Evolutionary conservation across 1,140 invertebrate genomes (phyloP), one percentile per base, ranked within the genome.

Genomic region (Goniozus legneri): DNA sequence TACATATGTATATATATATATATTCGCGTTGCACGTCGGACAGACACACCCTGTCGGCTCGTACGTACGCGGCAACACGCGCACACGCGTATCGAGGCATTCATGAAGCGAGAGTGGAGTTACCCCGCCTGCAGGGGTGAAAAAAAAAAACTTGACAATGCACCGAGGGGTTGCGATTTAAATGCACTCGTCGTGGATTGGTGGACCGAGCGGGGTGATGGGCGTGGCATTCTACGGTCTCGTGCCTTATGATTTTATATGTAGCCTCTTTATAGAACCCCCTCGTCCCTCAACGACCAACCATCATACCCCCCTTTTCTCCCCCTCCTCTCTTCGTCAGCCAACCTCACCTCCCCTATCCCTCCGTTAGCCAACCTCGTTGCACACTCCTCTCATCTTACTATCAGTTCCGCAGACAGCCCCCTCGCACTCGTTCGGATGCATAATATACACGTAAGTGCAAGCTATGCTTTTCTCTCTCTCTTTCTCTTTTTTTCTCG

Each of bases 231-330:
- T n/a, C n/a, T n/a, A n/a, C 37, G 48, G 35, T 46, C 44, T 32
- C 41, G 44, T 65, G 54, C 64, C 60, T 72, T 73, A 72, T 73
- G 66, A 72, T 73, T 73, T 72, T 73, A 70, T 71, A 67, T 69
- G 62, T 64, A 69, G 58, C 57, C 55, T 58, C 62, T 65, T 61
- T 58, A 66, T 55, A 58, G 56, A 15, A 12, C 16, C 20, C 7
- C 22, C 13, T 15, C 32, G 10, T 13, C 21, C 39, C 14, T 47
- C 52, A 43, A 41, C 50, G 42, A 34, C 46, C 48, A 44, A 44
- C 38, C 45, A 19, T 21, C 51, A 33, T 35, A 43, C 27, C 42
- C 34, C 14, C 15, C 14, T 20, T 38, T 21, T 21, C 27, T 38
- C 36, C 30, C 37, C 36, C 18, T 18, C 13, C 31, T 31, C 19